Base-by-base conservation (phyloP, 2,888 invertebrate species). In the Copidosoma aretas region DNA sequence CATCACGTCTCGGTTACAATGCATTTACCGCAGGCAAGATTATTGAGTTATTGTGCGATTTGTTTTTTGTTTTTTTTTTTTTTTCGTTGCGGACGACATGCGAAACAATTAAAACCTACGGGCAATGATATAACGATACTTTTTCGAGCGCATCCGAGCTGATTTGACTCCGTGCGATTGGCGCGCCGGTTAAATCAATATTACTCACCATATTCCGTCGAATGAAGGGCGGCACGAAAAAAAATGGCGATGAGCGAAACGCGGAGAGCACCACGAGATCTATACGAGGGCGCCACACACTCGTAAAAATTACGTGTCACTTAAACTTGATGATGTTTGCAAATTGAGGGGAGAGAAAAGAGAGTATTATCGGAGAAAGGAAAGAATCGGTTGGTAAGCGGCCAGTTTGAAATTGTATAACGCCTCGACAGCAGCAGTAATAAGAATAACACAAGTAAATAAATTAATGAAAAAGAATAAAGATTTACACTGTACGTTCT, bases 341-440 rank as follows among this genome's bases (percentile, higher is more conserved):
- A 46, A 52, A 62, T 54, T 22, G 64, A 67, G 54, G 67, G 61
- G 64, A 64, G 58, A 61, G 62, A 61, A 59, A 65, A 67, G n/a
- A 21, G 32, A 53, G 4, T 5, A 32, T 5, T 3, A 32, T 5
- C 32, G 4, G 8, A 8, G 8, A 8, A 32, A 32, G 32, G 32
- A 32, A 32, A 32, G 8, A 32, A 32, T 5, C 32, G 32, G 32
- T 8, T 32, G 8, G 32, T 32, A 5, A 32, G 3, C 8, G 4
- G 32, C 32, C 32, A 32, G 32, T 32, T 5, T 32, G 32, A 43
- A 67, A 67, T 62, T 67, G 46, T 70, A 41, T 41, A 41, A 61
- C 57, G 61, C 71, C 68, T 68, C 71, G 71, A 71, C 68, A 71
- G 71, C 65, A n/a, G n/a, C n/a, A n/a, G n/a, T n/a, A n/a, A n/a